Evolutionary conservation across 2,888 invertebrate genomes (phyloP), one percentile per base, ranked within the genome.

Genomic region (Tetragnatha montana): DNA sequence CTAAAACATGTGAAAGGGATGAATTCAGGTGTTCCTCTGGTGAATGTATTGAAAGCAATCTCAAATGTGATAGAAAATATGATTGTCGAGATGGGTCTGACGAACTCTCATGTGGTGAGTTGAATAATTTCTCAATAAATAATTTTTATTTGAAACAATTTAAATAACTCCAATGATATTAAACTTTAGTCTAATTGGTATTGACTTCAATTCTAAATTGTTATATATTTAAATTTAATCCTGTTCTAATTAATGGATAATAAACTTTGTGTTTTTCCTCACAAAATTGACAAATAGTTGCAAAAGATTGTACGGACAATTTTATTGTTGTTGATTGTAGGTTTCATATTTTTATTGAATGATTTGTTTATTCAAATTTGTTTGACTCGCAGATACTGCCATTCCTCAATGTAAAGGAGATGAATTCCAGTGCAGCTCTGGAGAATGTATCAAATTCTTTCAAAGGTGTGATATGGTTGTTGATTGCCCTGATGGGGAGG

Each of bases 401-500:
- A 19, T 88, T 70, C 74, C 60, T n/a, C 70, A 68, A 19, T 90
- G 90, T 73, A 71, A 75, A n/a, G 76, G 94, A 19, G 91, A 88
- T 80, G 95, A 96, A 93, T 95, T 95, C 93, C 94, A 94, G 91
- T 96, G 96, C 93, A 79, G 73, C 14, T 93, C 95, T 12, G 93
- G 93, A 17, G 94, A 94, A 80, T 96, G 96, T 93, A 94, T 95
- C 91, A 94, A 95, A 21, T 93, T 94, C 19, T 93, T 92, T 8
- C 93, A 94, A 91, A 94, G 94, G 19, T 96, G 96, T 93, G 95
- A 96, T 93, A 95, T 95, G 51, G 91, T 91, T 1, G 87, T 92
- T 10, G 95, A 96, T 91, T 96, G 96, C 92, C 92, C 93, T 12
- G 97, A 97, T 92, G 94, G 95, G 19, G 95, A 95, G 4, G 97